These are phyloP conservation scores for Champsocephalus gunnari DNA, from an alignment of 2,797 vertebrate species.

Conservation along the genomic window DNA sequence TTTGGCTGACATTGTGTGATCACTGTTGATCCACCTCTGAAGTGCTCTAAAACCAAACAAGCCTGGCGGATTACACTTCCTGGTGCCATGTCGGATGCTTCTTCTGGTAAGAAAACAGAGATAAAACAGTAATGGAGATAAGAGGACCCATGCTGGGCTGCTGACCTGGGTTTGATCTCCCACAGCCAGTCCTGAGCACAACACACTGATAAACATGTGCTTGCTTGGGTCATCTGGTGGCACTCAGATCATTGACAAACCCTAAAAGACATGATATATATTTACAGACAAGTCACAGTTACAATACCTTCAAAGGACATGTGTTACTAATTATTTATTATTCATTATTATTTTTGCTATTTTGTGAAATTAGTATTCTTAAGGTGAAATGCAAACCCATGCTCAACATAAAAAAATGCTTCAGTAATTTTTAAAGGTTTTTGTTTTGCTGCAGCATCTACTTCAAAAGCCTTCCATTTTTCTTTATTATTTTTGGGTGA, in stretches of 20 bases:
- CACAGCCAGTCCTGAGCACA: conserved; percentile 39
- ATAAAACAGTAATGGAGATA: conserved; percentile 61
- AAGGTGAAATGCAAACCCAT: background rate
- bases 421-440: background rate
- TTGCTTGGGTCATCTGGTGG: conserved; percentile 27
- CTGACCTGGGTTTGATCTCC: conserved; percentile 55
- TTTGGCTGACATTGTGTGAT: conserved; percentile 49
- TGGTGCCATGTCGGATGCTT: conserved; percentile 45
- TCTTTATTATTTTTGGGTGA: background rate
- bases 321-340: too few relatives aligned
- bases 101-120: conserved; percentile 46
- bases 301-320: too few relatives aligned
- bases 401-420: background rate
- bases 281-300: background rate
- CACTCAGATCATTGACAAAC: conserved; percentile 8
- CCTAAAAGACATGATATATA: background rate
- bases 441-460: background rate
- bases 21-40: conserved; percentile 42
- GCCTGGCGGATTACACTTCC: conserved; percentile 42
- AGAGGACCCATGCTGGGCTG: conserved; percentile 51
- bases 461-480: background rate
- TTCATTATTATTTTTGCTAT: too few relatives aligned
- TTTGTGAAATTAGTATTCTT: background rate
- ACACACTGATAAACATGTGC: conserved; percentile 35
- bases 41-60: conserved; percentile 43